A percentile compares a stretch with the other conserved stretches of the same genome.
phyloP scores from a whole-genome alignment of 2,888 invertebrate genomes.

The Ectemnius continuus region DNA sequence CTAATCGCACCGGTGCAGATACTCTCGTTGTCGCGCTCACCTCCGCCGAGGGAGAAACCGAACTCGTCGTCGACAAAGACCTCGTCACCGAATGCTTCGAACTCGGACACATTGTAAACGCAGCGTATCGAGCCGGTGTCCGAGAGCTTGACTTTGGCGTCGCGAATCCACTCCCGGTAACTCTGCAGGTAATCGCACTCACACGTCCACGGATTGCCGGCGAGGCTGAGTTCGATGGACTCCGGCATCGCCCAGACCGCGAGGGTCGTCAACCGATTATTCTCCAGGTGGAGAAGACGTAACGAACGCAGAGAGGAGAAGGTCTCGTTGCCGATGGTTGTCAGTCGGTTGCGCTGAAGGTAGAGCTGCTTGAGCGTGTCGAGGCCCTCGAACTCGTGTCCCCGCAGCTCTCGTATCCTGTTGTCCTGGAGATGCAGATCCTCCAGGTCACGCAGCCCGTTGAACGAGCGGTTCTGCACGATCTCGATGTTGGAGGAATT shows the following conservation, averaged over 20 bases:
- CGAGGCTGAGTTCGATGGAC: constrained; percentile 82
- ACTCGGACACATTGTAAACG: constrained; percentile 83
- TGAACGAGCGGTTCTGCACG: constrained; percentile 90
- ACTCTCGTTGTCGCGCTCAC: constrained; percentile 34
- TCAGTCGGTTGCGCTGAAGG: constrained; percentile 87
- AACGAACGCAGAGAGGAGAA: constrained; percentile 84
- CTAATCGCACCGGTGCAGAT: constrained; percentile 75
- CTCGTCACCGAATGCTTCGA: constrained; percentile 79
- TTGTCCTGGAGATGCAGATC: constrained; percentile 88
- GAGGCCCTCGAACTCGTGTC: constrained; percentile 89
- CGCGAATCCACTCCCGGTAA: constrained; percentile 87
- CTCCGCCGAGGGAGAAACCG: constrained; percentile 78
- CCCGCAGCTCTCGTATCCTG: constrained; percentile 84
- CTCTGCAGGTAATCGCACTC: constrained; percentile 88
- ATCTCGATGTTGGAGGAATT: constrained; percentile 88
- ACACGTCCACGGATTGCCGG: constrained; percentile 90
- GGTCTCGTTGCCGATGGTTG: constrained; percentile 85
- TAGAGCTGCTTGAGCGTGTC: constrained; percentile 86
- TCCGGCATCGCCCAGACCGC: constrained; percentile 86
- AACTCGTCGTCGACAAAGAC: constrained; percentile 81
- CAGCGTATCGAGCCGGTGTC: constrained; percentile 85
- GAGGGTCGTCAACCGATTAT: constrained; percentile 85
- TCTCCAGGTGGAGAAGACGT: constrained; percentile 84
- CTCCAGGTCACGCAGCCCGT: constrained; percentile 88
- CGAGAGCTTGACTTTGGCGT: constrained; percentile 82